phyloP scores from a whole-genome alignment of 1,140 invertebrate genomes.

The Limonius californicus region DNA sequence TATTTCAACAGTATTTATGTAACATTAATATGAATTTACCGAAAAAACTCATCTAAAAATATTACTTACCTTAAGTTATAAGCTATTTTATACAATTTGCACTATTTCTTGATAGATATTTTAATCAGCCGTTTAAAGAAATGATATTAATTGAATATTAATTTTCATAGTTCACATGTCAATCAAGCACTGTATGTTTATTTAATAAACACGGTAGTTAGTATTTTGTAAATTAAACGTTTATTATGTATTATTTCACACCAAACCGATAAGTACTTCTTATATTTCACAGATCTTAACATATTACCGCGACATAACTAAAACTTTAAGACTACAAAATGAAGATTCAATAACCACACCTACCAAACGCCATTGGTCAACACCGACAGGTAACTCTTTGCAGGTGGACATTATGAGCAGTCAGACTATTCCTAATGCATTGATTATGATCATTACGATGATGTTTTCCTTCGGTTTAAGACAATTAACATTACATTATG shows the following conservation, averaged over 20 bases:
- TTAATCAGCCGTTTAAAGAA: too few species aligned
- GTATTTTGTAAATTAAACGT: constrained; percentile 43
- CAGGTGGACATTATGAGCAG: constrained; percentile 4
- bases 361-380: constrained; percentile 29
- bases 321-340: constrained; percentile 35
- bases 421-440: not conserved
- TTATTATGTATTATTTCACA: constrained; percentile 46
- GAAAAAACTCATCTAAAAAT: too few species aligned
- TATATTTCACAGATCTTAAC: constrained; percentile 40
- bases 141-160: not conserved
- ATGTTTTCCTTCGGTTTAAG: too few species aligned
- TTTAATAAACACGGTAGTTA: constrained; percentile 39
- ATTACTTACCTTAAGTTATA: too few species aligned
- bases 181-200: constrained; percentile 37
- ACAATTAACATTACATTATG: not conserved
- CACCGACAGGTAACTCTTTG: constrained; percentile 14
- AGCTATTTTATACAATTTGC: too few species aligned
- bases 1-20: too few species aligned
- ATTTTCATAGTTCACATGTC: constrained; percentile 18
- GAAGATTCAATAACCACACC: constrained; percentile 29
- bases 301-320: constrained; percentile 40
- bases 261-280: constrained; percentile 44
- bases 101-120: too few species aligned
- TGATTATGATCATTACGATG: not conserved
- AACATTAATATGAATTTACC: too few species aligned